phyloP scores from a whole-genome alignment of 2,888 invertebrate species.

The Dynastes hyllus region DNA sequence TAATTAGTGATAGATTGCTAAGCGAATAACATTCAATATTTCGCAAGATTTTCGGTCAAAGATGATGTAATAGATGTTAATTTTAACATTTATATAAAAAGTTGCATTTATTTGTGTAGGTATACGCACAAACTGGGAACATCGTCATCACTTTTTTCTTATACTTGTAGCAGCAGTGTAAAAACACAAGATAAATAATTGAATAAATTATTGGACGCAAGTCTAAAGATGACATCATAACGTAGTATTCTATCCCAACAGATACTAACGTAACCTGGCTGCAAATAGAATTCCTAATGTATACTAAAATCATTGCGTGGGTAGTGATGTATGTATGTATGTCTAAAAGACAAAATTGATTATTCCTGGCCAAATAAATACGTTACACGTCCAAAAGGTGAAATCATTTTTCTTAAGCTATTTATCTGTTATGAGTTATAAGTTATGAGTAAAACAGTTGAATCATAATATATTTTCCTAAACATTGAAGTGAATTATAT shows the following conservation, averaged over 20 bases:
- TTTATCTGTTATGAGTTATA: background rate
- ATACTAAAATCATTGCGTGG: slow-evolving; percentile 12
- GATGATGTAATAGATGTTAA: slow-evolving; percentile 32
- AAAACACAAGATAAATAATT: slow-evolving; percentile 16
- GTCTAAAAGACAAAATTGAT: slow-evolving; percentile 29
- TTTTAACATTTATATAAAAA: slow-evolving; percentile 40
- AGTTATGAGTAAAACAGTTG: no score
- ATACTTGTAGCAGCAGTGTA: background rate
- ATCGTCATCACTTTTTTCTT: slow-evolving; percentile 1
- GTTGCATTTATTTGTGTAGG: background rate
- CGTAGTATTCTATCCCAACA: slow-evolving; percentile 38
- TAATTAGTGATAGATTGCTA: slow-evolving; percentile 8
- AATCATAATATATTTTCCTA: no score
- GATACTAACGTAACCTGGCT: slow-evolving; percentile 26
- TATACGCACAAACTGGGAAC: background rate
- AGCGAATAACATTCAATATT: slow-evolving; percentile 12
- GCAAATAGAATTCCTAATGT: slow-evolving; percentile 33
- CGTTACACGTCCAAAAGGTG: background rate
- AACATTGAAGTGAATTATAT: no score
- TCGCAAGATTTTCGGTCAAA: background rate
- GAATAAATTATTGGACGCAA: slow-evolving; percentile 15
- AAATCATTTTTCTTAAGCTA: background rate
- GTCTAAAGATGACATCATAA: slow-evolving; percentile 42
- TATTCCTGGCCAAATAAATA: slow-evolving; percentile 1
- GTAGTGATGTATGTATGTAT: background rate